Evolutionary conservation across 2,888 invertebrate genomes (phyloP).

Genomic region (Tenthredo scrophulariae): DNA sequence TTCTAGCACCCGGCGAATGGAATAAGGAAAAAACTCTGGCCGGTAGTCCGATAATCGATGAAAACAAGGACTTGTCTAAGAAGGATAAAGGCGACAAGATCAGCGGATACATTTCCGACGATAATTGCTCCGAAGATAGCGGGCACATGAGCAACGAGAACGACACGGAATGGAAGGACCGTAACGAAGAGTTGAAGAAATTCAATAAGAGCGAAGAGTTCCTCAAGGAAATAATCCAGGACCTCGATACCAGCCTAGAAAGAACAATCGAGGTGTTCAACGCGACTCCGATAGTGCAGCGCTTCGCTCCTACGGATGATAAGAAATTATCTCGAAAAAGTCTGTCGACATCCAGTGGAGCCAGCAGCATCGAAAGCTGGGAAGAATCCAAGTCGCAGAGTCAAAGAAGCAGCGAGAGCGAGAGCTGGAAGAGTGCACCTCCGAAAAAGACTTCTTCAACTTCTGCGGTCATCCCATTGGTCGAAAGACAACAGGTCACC

Average conservation of each 20-base stretch:
- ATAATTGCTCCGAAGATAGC: slow-evolving; percentile 86
- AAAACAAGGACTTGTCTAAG: slow-evolving; percentile 51
- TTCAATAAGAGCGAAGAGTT: slow-evolving; percentile 62
- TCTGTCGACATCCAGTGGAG: slow-evolving; percentile 65
- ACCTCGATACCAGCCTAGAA: slow-evolving; percentile 67
- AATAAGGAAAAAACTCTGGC: slow-evolving; percentile 61
- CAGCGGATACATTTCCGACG: slow-evolving; percentile 81
- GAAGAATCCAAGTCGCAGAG: slow-evolving; percentile 60
- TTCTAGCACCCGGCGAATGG: slow-evolving; percentile 64
- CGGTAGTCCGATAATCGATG: slow-evolving; percentile 59
- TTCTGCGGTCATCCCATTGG: slow-evolving; percentile 51
- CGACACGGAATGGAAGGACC: slow-evolving; percentile 77
- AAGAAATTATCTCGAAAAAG: slow-evolving; percentile 60
- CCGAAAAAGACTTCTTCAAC: slow-evolving; percentile 28
- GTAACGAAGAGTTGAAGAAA: slow-evolving; percentile 59
- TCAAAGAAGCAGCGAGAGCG: slow-evolving; percentile 53
- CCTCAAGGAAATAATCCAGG: slow-evolving; percentile 68
- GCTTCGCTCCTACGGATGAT: slow-evolving; percentile 59
- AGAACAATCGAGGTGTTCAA: slow-evolving; percentile 69
- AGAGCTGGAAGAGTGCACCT: slow-evolving; percentile 39
- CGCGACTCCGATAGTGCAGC: slow-evolving; percentile 65
- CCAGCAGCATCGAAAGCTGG: slow-evolving; percentile 71
- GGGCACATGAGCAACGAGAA: slow-evolving; percentile 90
- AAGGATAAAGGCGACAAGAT: slow-evolving; percentile 67
- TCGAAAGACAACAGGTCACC: slow-evolving; percentile 64